Evolutionary conservation across 1,140 invertebrate genomes (phyloP).

Genomic region (Tenebrio molitor): DNA sequence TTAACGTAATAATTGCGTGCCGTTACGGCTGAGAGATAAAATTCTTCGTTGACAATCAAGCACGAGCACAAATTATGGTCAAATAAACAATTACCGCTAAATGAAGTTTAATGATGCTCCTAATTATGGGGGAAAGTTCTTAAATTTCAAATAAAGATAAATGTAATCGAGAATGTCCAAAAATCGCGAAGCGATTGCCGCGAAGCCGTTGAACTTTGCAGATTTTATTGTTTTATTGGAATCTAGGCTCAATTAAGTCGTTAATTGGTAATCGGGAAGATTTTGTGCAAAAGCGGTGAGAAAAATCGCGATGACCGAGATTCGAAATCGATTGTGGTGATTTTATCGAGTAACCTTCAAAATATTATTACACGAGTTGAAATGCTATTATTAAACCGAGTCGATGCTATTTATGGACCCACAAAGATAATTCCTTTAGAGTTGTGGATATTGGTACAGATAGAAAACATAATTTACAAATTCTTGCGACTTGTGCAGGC

Average conservation of each 20-base stretch:
- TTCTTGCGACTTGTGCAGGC: no score
- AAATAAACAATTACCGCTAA: slow-evolving; percentile 15
- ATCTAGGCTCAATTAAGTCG: neutral
- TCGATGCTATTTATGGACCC: no score
- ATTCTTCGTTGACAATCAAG: slow-evolving; percentile 19
- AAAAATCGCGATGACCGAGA: neutral
- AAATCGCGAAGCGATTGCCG: neutral
- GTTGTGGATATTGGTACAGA: neutral
- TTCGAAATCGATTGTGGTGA: neutral
- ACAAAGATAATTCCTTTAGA: no score
- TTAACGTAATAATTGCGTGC: slow-evolving; percentile 39
- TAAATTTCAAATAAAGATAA: slow-evolving; percentile 1
- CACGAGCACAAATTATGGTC: slow-evolving; percentile 27
- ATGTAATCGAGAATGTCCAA: neutral
- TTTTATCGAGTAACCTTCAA: neutral
- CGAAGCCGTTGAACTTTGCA: neutral
- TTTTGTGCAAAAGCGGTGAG: neutral
- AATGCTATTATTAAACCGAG: neutral
- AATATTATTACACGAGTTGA: neutral
- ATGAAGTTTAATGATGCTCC: slow-evolving; percentile 26
- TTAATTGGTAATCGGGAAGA: neutral
- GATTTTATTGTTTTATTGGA: neutral
- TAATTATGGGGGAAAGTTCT: slow-evolving; percentile 9
- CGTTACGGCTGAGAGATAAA: slow-evolving; percentile 35
- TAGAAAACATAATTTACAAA: neutral